Evolutionary conservation across 2,888 invertebrate species (phyloP), one percentile per base, ranked within the genome.

Genomic region (Lottia scabra): DNA sequence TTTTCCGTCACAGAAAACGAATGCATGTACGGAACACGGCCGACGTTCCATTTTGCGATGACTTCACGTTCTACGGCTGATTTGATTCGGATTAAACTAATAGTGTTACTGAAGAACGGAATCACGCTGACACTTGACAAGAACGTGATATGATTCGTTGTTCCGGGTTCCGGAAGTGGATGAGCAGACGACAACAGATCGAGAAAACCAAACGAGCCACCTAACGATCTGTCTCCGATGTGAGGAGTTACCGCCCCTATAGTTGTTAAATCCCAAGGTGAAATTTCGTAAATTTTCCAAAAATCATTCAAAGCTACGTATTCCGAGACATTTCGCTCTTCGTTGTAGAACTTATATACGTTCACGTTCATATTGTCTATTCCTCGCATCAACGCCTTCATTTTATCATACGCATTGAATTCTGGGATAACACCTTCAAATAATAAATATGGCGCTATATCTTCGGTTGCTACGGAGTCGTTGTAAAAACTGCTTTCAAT

Each of bases 301-400:
- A 84, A 87, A 68, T 88, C 88, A 75, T 82, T 87, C 30, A 86
- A 65, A 1, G 84, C 87, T 2, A 84, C 75, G 69, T 82, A 86
- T 43, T 77, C 75, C 0, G 73, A 70, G 2, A 43, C 67, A 13
- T 71, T 71, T 5, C 73, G 76, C n/a, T 71, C 63, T 10, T 73
- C 65, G 10, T 70, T 67, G 46, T 79, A 69, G 44, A 83, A 76
- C 16, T 78, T 74, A 64, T 80, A 79, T 1, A 87, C 78, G 71
- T 87, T 87, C 10, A 86, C 84, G 71, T 87, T 87, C 84, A 86
- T 85, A 71, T 87, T 87, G 71, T 87, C 87, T 16, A 87, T 79
- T 0, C 87, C 87, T 15, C 81, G 78, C 2, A 81, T n/a, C 6
- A 87, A 67, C 1, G 84, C 82, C 69, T 81, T 68, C 0, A 84